A percentile compares a stretch with the other conserved stretches of the same genome.
Conservation (phyloP, 1,140 invertebrate species). For the Pseudoatta argentina region DNA sequence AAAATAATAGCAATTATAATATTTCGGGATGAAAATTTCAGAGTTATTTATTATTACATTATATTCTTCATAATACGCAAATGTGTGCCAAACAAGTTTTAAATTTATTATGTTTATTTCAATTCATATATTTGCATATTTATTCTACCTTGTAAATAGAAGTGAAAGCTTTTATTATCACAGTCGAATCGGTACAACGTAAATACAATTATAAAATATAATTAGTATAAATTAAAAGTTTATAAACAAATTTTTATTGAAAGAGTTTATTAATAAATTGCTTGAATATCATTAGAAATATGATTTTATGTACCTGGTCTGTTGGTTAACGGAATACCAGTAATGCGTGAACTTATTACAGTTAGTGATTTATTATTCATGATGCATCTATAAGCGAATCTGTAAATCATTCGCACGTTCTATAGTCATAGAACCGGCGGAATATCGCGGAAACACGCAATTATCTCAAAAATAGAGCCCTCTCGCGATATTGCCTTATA, state of each 20-base stretch:
- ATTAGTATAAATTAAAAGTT: constrained; percentile 6
- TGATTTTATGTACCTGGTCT: neutral
- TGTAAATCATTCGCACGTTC: constrained; percentile 33
- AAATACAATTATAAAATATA: neutral
- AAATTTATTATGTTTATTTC: neutral
- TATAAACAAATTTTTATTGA: constrained; percentile 12
- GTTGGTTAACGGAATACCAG: constrained; percentile 36
- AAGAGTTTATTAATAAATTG: neutral
- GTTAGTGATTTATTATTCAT: constrained; percentile 47
- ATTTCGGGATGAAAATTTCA: neutral
- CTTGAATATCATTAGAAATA: neutral
- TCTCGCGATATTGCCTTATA: constrained; percentile 27
- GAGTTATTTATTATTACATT: neutral
- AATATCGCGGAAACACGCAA: constrained; percentile 24
- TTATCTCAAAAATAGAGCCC: constrained; percentile 38
- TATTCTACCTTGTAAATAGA: neutral
- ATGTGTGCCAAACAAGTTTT: neutral
- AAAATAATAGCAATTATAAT: neutral
- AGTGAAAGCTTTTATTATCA: neutral
- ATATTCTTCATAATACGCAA: neutral
- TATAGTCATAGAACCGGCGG: neutral
- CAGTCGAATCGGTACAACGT: neutral
- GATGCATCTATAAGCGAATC: constrained; percentile 27
- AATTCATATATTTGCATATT: neutral
- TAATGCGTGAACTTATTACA: constrained; percentile 31